phyloP scores from a whole-genome alignment of 2,113 vertebrate genomes.

The Tamias sibiricus region DNA sequence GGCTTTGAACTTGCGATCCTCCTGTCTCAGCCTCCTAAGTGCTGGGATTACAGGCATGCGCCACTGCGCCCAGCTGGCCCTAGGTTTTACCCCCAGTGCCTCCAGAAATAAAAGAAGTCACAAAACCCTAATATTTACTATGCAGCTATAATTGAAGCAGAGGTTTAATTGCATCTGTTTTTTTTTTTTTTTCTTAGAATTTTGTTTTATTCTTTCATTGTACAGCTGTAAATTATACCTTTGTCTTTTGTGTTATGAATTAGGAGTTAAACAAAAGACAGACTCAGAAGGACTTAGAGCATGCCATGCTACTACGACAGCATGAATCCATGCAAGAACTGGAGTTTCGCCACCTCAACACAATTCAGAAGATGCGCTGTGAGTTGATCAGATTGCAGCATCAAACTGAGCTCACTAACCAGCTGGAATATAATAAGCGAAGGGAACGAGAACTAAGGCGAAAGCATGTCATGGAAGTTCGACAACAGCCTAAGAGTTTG shows the following conservation, averaged over 20 bases:
- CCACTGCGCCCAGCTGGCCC: too few relatives aligned
- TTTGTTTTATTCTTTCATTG: not conserved
- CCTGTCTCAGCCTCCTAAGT: too few relatives aligned
- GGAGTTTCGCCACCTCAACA: conserved; percentile 98
- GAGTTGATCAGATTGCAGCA: conserved; percentile 98
- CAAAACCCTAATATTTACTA: not conserved
- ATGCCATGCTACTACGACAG: conserved; percentile 98
- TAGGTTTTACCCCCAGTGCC: not conserved
- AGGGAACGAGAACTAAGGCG: conserved; percentile 96
- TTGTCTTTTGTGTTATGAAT: conserved; percentile 65
- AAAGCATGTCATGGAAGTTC: conserved; percentile 99
- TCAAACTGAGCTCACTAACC: conserved; percentile 99
- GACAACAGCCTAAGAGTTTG: conserved; percentile 99
- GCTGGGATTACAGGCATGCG: too few relatives aligned
- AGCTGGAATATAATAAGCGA: conserved; percentile 99
- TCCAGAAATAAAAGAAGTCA: not conserved
- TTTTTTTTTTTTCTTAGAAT: not conserved
- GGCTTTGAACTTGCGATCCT: too few relatives aligned
- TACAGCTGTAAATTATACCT: conserved; percentile 25
- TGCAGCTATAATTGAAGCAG: not conserved
- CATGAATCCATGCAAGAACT: conserved; percentile 99
- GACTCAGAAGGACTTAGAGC: conserved; percentile 98
- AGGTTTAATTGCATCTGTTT: conserved; percentile 15
- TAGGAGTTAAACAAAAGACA: conserved; percentile 99
- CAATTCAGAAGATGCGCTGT: conserved; percentile 96